A percentile compares a stretch with the other conserved stretches of the same genome.
Evolutionary conservation across 2,888 invertebrate species (phyloP).

Genomic region (Eupithecia vulgata): DNA sequence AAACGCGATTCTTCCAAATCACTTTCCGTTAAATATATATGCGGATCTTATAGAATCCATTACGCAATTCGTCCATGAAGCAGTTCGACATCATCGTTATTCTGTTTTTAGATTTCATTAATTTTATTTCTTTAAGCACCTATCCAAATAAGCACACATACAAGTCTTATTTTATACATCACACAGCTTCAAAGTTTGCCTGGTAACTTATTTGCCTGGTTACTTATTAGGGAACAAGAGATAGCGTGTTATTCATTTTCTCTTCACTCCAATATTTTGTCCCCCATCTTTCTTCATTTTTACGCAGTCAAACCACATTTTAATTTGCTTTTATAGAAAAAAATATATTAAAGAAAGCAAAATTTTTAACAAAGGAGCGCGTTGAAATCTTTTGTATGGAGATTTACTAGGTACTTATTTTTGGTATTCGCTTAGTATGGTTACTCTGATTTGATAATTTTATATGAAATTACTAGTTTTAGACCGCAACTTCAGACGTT

Average conservation of each 20-base stretch:
- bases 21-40: no score
- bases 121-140: no score
- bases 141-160: no score
- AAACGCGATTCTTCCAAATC: no score
- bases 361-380: constrained; percentile 11
- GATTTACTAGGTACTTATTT: not conserved
- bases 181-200: no score
- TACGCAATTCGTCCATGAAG: not conserved
- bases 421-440: not conserved
- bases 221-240: no score
- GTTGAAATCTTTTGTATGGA: constrained; percentile 34
- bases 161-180: no score
- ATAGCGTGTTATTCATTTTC: no score
- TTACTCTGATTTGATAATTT: not conserved
- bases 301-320: not conserved
- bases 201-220: no score
- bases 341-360: not conserved
- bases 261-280: no score
- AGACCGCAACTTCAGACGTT: not conserved
- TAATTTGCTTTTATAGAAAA: not conserved
- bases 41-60: not conserved
- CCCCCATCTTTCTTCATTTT: no score
- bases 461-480: not conserved
- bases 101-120: no score
- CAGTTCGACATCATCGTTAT: not conserved